Evolutionary conservation across 53 echinoderm and acorn worm species (phyloP), one percentile per base, ranked within the genome.

Genomic region (Henricia sp.): DNA sequence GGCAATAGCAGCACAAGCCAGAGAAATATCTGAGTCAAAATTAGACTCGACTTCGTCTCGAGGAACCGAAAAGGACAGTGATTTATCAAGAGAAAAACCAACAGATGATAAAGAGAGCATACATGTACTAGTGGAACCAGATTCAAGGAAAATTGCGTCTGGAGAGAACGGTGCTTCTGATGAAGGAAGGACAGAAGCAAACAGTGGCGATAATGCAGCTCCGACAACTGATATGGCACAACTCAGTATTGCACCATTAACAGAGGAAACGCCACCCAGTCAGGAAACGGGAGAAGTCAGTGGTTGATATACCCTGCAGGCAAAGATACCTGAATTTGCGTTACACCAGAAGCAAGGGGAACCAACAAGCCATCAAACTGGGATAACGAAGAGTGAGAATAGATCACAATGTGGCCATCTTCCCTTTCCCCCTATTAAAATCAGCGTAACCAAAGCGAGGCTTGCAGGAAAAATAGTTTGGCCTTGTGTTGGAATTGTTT

Each of bases 41-140:
- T 16, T 10, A 60, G 33, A 60, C 62, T 2, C 16, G 62, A 60
- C n/a, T 60, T 19, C 33, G 13, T 8, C 62, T 27, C 20, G 68
- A 68, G 40, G 55, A 17, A 74, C 68, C 43, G 46, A 48, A 38
- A 51, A 67, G 10, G 52, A 50, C 16, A 11, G n/a, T 3, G 32
- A 64, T 0, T 48, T 5, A 37, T 68, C 51, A 32, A 52, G 26
- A 72, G 40, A 38, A 62, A 64, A 27, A 32, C 29, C 43, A 73
- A 17, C 17, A 52, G n/a, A 33, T n/a, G 29, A 38, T 28, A 12
- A 48, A 10, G 37, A 16, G 21, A 9, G 48, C 6, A 9, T 71
- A 85, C n/a, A 75, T 51, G 54, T 58, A 43, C 28, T 66, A 62
- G 17, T 59, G 44, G 50, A 34, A 50, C 10, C 37, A 19, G 55